phyloP scores from a whole-genome alignment of 2,888 invertebrate genomes.

The Clusia tigrina region DNA sequence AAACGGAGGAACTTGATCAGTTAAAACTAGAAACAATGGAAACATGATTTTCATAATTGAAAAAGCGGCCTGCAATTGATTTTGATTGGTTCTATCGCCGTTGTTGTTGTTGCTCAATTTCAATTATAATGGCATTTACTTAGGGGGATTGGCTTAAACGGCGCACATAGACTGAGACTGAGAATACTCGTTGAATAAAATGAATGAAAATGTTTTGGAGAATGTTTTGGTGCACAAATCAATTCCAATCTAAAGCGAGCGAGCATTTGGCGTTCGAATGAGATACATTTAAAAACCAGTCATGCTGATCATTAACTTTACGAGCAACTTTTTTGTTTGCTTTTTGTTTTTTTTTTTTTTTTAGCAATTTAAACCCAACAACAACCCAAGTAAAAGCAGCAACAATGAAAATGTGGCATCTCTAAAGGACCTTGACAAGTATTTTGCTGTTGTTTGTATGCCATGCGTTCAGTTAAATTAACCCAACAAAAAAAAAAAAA shows the following conservation, averaged over 20 bases:
- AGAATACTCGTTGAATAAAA: not conserved
- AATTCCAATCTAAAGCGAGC: not conserved
- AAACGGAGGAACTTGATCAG: too few relatives aligned
- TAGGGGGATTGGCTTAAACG: not conserved
- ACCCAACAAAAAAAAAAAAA: not conserved
- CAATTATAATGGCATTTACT: not conserved
- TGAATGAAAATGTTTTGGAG: too few relatives aligned
- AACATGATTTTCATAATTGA: too few relatives aligned
- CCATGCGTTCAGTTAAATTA: not conserved
- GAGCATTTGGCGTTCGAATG: not conserved
- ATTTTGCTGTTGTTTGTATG: conserved; percentile 14
- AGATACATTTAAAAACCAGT: conserved; percentile 20
- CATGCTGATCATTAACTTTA: conserved; percentile 20
- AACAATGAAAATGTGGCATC: conserved; percentile 8
- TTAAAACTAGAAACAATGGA: too few relatives aligned
- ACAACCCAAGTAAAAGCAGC: conserved; percentile 8
- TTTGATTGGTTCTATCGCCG: too few relatives aligned
- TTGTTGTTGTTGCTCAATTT: too few relatives aligned
- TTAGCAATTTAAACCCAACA: not conserved
- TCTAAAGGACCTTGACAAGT: conserved; percentile 25
- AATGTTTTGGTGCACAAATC: too few relatives aligned
- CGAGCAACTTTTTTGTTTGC: not conserved
- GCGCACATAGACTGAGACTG: not conserved
- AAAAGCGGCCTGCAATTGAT: too few relatives aligned
- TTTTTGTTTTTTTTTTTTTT: too few relatives aligned